Percentiles rank a stretch among this genome's conserved stretches.
These are phyloP conservation scores for Stichodactyla helianthus DNA, from an alignment of 64 coral and sea anemone genomes.

Conservation along the genomic window DNA sequence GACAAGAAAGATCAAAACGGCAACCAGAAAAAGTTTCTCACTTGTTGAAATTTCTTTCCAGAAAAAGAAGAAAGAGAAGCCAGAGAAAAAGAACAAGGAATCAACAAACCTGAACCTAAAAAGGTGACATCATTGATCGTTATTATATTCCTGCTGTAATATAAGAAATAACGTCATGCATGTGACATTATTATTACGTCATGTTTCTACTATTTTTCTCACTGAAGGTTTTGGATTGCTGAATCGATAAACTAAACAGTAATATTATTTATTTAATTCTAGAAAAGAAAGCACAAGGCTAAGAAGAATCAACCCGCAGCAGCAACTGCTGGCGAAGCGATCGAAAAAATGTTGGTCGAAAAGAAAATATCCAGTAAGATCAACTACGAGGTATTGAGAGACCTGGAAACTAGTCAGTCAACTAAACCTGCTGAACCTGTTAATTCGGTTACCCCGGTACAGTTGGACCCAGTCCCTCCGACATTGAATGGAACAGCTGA, in stretches of 20 bases:
- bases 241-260: no score
- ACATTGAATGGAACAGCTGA: constrained; percentile 1
- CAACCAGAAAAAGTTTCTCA: neutral
- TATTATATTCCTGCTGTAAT: no score
- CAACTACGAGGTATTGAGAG: constrained; percentile 93
- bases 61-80: constrained; percentile 97
- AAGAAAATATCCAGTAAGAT: constrained; percentile 98
- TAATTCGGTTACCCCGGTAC: constrained; percentile 14
- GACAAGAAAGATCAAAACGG: no score
- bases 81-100: constrained; percentile 79
- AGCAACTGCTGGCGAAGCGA: constrained; percentile 84
- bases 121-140: constrained; percentile 44
- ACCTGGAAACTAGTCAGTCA: constrained; percentile 87
- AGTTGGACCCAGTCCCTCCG: neutral
- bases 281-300: constrained; percentile 87
- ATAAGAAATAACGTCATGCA: no score
- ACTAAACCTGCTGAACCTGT: constrained; percentile 42
- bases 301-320: constrained; percentile 60
- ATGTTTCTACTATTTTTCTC: no score
- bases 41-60: neutral
- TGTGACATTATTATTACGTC: no score
- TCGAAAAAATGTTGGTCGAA: constrained; percentile 99
- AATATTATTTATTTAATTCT: neutral
- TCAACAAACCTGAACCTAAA: constrained; percentile 71
- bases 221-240: no score